Evolutionary conservation across 2,797 vertebrate genomes (phyloP).

Genomic region (Chiloscyllium punctatum): DNA sequence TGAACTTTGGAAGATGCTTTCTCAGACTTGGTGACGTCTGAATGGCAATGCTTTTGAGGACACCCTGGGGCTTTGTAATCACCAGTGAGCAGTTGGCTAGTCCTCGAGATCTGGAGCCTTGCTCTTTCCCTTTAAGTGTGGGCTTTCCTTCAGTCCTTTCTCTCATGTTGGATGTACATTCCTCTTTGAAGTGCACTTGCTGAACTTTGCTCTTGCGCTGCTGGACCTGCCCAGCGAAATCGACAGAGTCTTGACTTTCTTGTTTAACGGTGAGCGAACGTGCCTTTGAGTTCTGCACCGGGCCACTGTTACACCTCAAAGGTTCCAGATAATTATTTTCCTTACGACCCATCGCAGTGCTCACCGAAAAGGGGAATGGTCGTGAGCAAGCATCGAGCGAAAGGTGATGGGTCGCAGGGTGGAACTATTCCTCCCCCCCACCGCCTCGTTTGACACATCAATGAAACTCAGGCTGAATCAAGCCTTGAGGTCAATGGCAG

Average conservation of each 20-base stretch:
- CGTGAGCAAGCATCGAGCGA: background rate
- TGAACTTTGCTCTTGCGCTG: conserved; percentile 65
- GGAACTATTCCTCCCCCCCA: background rate
- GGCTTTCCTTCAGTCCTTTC: conserved; percentile 41
- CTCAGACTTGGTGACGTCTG: conserved; percentile 91
- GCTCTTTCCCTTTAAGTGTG: conserved; percentile 40
- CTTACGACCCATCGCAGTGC: conserved; percentile 56
- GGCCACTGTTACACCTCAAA: conserved; percentile 55
- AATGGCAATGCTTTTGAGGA: conserved; percentile 77
- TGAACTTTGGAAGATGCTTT: conserved; percentile 74
- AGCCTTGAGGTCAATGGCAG: background rate
- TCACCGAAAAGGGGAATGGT: background rate
- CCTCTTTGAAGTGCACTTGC: conserved; percentile 68
- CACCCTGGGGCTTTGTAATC: conserved; percentile 57
- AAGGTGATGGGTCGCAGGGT: background rate
- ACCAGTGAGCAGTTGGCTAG: conserved; percentile 50
- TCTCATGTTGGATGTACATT: conserved; percentile 45
- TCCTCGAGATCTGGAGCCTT: conserved; percentile 43
- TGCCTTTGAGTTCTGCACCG: conserved; percentile 58
- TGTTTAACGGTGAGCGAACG: conserved; percentile 62
- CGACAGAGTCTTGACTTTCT: conserved; percentile 60
- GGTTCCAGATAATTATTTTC: conserved; percentile 49
- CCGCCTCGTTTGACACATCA: background rate
- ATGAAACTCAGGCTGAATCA: background rate
- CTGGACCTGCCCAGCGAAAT: conserved; percentile 51